Evolutionary conservation across 2,888 invertebrate genomes (phyloP), one percentile per base, ranked within the genome.

Genomic region (Tiliacea aurago): DNA sequence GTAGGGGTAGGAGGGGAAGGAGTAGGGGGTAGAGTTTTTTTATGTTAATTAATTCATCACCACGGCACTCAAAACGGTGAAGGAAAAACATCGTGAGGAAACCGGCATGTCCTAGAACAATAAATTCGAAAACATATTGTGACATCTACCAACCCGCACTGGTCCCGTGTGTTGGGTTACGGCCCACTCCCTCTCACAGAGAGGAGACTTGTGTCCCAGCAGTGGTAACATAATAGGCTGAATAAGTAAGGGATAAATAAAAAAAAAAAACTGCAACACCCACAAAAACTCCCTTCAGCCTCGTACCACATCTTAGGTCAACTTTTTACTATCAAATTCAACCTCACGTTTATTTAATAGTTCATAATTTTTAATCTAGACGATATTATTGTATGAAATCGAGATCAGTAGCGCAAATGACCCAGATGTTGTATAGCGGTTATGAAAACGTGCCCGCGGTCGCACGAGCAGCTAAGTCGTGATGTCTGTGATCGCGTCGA

Each of bases 401-500:
- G 76, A 87, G 89, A 89, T 85, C 86, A 84, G 80, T 84, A 73
- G 87, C 72, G 80, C 84, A 84, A 86, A 84, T 85, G 90, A 80
- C 89, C 90, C 63, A 89, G 87, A 84, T 73, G 75, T 78, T 65
- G 45, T 28, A 73, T 74, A 77, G 84, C 74, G 75, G 86, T 86
- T 90, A 86, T 86, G 86, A 86, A 86, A 87, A 87, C 88, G 84
- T 86, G 87, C 81, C 74, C 75, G 68, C 73, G 61, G 77, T 72
- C 79, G 80, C 80, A 85, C 88, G 87, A 83, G 85, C 86, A 62
- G 73, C 65, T 64, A 2, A 64, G 56, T 88, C 88, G 88, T 86
- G 86, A 86, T 71, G 76, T 82, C 76, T 80, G 86, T 76, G 69
- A 80, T 62, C 51, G 73, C 64, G 69, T 61, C 65, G 65, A 73